A percentile compares a stretch with the other conserved stretches of the same genome.
phyloP scores from a whole-genome alignment of 2,888 invertebrate species.

The Caenorhabditis becei region DNA sequence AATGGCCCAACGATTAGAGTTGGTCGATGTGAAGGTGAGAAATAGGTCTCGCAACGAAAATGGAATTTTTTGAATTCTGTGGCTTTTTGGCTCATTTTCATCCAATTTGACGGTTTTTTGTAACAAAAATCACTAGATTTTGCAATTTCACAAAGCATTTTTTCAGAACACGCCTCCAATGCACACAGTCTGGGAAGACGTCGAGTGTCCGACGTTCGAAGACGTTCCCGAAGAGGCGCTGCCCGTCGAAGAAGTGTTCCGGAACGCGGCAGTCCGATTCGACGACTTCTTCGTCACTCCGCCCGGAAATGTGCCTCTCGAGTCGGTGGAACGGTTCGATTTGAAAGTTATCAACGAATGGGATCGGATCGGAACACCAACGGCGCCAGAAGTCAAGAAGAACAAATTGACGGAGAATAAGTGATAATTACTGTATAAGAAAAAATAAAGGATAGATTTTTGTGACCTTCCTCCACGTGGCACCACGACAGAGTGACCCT shows the following conservation, averaged over 20 bases:
- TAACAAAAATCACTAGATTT: too few relatives aligned
- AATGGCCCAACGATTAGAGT: constrained; percentile 63
- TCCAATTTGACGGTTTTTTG: too few relatives aligned
- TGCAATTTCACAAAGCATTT: too few relatives aligned
- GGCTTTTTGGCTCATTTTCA: too few relatives aligned
- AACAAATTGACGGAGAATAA: constrained; percentile 2
- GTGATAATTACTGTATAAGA: too few relatives aligned
- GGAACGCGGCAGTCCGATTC: constrained; percentile 56
- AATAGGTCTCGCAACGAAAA: too few relatives aligned
- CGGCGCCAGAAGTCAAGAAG: constrained; percentile 47
- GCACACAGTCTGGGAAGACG: constrained; percentile 69
- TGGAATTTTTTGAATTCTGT: too few relatives aligned
- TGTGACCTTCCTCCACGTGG: too few relatives aligned
- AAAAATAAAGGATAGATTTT: too few relatives aligned
- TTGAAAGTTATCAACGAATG: constrained; percentile 68
- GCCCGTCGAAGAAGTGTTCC: constrained; percentile 59
- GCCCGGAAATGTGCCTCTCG: constrained; percentile 71
- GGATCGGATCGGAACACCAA: constrained; percentile 62
- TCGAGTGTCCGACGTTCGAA: constrained; percentile 68
- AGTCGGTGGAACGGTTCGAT: constrained; percentile 61
- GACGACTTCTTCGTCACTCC: constrained; percentile 74
- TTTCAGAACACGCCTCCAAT: constrained; percentile 59
- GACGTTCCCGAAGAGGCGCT: constrained; percentile 60
- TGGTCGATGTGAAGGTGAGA: constrained; percentile 60
- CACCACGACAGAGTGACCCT: too few relatives aligned